phyloP scores from a whole-genome alignment of 37 sponge, comb jelly and placozoan species.

The Aphrocallistes beatrix region DNA sequence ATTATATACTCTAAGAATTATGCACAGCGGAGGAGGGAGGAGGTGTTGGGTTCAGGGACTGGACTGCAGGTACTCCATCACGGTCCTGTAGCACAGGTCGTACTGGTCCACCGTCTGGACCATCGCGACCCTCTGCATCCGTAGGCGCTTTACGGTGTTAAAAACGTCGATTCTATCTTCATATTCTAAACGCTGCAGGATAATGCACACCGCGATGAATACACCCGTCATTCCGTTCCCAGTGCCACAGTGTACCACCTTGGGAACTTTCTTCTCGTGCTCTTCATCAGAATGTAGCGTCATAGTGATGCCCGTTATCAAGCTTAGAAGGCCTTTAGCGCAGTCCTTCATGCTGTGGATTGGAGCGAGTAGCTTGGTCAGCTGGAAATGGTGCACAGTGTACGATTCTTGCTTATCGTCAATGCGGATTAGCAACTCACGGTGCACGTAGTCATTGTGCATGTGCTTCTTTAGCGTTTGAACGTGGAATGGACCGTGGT shows the following conservation, averaged over 20 bases:
- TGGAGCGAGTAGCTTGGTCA: not conserved
- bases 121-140: not conserved
- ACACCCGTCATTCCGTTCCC: slow-evolving; percentile 5
- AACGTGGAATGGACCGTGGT: not conserved
- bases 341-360: not conserved
- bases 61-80: slow-evolving; percentile 6
- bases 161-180: not conserved
- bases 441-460: not conserved
- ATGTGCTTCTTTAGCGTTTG: not conserved
- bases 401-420: not conserved
- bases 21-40: too few species aligned
- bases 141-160: not conserved
- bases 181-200: not conserved
- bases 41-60: not conserved
- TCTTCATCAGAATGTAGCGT: not conserved
- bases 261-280: not conserved
- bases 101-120: not conserved
- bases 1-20: too few species aligned
- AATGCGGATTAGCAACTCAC: not conserved
- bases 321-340: not conserved
- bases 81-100: not conserved
- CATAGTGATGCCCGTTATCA: not conserved
- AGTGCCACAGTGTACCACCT: not conserved
- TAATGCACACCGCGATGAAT: not conserved
- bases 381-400: not conserved